Conservation (phyloP, 2,888 invertebrate species). For the Kryphioiulus occultus region DNA sequence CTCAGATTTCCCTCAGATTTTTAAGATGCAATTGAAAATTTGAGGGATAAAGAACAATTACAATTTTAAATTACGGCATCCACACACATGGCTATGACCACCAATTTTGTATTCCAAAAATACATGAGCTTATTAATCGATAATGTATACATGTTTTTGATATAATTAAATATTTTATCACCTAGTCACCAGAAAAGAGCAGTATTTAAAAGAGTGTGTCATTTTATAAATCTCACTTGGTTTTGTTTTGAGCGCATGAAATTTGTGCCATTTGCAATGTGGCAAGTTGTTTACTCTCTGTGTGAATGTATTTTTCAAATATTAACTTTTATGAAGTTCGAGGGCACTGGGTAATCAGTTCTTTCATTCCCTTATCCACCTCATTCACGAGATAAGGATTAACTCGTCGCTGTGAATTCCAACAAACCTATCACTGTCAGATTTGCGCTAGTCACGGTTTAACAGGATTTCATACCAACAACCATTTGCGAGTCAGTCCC, state of each 20-base stretch:
- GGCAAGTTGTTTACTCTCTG: not conserved
- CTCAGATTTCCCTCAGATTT: no score
- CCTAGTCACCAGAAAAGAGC: not conserved
- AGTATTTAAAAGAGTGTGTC: not conserved
- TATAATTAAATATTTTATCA: no score
- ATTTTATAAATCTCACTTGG: not conserved
- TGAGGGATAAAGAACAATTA: no score
- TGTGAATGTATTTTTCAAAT: not conserved
- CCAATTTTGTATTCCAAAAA: no score
- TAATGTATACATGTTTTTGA: no score
- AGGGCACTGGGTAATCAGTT: not conserved
- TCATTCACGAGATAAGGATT: not conserved
- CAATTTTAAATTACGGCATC: no score
- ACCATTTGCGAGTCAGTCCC: not conserved
- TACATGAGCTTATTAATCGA: no score
- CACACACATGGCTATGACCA: no score
- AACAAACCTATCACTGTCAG: not conserved
- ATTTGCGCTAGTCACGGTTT: not conserved
- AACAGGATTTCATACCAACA: not conserved
- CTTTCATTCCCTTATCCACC: not conserved
- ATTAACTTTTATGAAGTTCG: not conserved
- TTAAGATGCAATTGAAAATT: no score
- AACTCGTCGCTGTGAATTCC: not conserved
- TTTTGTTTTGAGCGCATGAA: not conserved
- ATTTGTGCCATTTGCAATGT: not conserved